Base-by-base conservation (phyloP, 2,888 invertebrate genomes). In the Phengaris alcon region DNA sequence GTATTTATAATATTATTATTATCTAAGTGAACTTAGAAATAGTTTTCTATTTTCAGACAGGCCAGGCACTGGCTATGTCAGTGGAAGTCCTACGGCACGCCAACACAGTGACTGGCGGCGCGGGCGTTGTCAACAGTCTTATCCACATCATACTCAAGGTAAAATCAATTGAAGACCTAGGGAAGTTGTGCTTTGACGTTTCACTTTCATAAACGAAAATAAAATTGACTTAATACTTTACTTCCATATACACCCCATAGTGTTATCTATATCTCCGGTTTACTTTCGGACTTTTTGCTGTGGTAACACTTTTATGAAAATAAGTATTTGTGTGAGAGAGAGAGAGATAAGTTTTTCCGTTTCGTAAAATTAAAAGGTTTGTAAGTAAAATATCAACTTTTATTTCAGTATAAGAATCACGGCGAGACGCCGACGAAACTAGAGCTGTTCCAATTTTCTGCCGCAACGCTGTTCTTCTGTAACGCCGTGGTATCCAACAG, bases 371-470 rank as follows among this genome's bases (percentile, higher is more conserved):
- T 35, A 35, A 35, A 48, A 7, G 6, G 5, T 48, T 48, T 6
- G 8, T 7, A 6, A 5, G 3, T 59, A 64, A 59, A n/a, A 22
- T 35, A 35, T 22, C 12, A 13, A 35, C 7, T 12, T 6, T 75
- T 15, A 44, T 75, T 78, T 76, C 84, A 94, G 92, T 93, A 90
- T 79, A 88, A 83, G 22, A 87, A 89, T 35, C 92, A 93, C 68
- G 91, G 91, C 68, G 92, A 93, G 79, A 84, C 75, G 3, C 93
- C 93, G 0, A 86, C 91, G 7, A 87, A 84, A 10, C 82, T 94
- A 15, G 93, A 94, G 79, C 78, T 94, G 64, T 93, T 94, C 90
- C 94, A 94, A 78, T 91, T 94, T 82, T 88, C 93, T 0, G 86
- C 93, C 0, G 89, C 93, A 0, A 88, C 92, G 0, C 79, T 94